Base-by-base conservation (phyloP, 1,140 invertebrate species). In the Sarcophaga peregrina region DNA sequence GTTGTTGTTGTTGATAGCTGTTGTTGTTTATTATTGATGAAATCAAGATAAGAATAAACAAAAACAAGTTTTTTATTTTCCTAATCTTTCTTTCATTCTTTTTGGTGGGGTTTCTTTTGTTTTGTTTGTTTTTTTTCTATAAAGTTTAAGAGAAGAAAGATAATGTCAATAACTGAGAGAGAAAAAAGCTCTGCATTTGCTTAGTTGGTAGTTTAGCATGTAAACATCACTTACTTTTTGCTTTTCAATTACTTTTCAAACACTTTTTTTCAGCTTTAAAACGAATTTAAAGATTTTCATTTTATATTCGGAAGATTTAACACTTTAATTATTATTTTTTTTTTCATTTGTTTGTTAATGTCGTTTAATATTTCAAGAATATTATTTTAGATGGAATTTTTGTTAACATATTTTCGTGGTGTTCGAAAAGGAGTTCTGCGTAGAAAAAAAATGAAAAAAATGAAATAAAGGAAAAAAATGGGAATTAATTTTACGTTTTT, bases 41-140 rank as follows among this genome's bases (percentile, higher is more conserved):
- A 68, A 68, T 68, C 62, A 68, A 68, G 62, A 68, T 68, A 68
- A 68, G 62, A 68, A 68, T 68, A 68, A 58, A 68, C 62, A 68
- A 68, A 52, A 52, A 68, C 62, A 68, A 68, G 62, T 68, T 58
- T 58, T 58, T 58, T 58, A 15, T 58, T n/a, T 58, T 58, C 15
- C 25, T 37, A 37, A 37, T 37, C 1, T 58, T 58, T 58, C 54
- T 58, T 58, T n/a, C n/a, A n/a, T n/a, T n/a, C n/a, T n/a, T n/a
- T n/a, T n/a, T n/a, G n/a, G n/a, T n/a, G n/a, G n/a, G n/a, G n/a
- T n/a, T n/a, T n/a, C n/a, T n/a, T n/a, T 11, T 58, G n/a, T n/a
- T 7, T 58, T 58, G 15, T n/a, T 58, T 58, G 3, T 58, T 58
- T n/a, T 15, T 58, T n/a, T 58, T n/a, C 6, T 7, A 15, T 58